Evolutionary conservation across 2,113 vertebrate genomes (phyloP), one percentile per base, ranked within the genome.

Genomic region (Pipra filicauda): DNA sequence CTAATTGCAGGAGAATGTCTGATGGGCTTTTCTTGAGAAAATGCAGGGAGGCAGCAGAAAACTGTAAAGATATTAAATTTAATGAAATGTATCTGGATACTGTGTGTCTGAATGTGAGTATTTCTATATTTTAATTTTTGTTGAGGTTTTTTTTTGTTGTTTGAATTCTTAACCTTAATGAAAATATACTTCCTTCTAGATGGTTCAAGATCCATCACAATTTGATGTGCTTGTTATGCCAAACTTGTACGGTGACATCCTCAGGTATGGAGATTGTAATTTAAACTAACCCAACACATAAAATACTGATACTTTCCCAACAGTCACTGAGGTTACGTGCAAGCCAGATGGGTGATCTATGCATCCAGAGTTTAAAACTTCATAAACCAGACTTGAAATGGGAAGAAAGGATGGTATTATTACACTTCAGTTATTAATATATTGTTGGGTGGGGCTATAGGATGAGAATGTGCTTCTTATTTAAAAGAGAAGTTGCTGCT

Each of bases 211-310:
- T 95, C 99, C 99, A 3, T 98, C 98, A 89, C 98, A 99, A 69
- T 99, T 99, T 97, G 99, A 99, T 96, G 99, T 99, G 22, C 98
- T 99, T 7, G 99, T 99, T 44, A 99, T 99, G 99, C 99, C 99
- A 27, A 99, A 99, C 88, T 97, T 99, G 91, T 99, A 99, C 5
- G 99, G 99, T 69, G 99, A 99, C 94, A 99, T 99, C 66, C 97
- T 99, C 91, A 99, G 99, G 99, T 99, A 94, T 79, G 98, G 70
- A 84, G 33, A 73, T 28, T 54, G 58, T 27, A 3, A 33, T 91
- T 86, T 73, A 17, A 90, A 67, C 12, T 65, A 70, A 39, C 37
- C 11, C 46, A 77, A 5, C 15, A 9, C 10, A 13, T 83, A 67
- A 58, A 91, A 43, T 28, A 69, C n/a, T 65, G 46, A 72, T 24